phyloP scores from a whole-genome alignment of 2,888 invertebrate genomes.

The Lasioglossum calceatum region DNA sequence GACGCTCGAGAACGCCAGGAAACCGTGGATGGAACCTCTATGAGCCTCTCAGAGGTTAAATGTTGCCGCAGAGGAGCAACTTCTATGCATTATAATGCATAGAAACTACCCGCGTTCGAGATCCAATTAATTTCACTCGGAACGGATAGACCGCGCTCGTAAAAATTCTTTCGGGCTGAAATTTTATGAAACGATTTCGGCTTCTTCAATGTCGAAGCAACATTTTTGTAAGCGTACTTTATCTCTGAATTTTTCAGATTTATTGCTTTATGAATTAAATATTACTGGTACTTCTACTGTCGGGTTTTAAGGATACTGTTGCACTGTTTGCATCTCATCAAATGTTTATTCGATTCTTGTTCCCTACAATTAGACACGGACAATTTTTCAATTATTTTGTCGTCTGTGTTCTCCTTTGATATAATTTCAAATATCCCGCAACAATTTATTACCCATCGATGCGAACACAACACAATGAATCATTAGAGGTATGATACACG shows the following conservation, averaged over 20 bases:
- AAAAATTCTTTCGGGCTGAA: neutral
- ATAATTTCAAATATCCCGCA: no score
- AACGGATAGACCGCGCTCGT: neutral
- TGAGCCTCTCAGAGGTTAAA: neutral
- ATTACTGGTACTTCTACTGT: neutral
- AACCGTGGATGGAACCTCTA: neutral
- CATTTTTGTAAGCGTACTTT: neutral
- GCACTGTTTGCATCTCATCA: neutral
- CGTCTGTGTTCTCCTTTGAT: neutral
- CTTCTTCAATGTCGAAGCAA: neutral
- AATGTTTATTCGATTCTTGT: no score
- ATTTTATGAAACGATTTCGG: neutral
- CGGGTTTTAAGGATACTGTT: no score
- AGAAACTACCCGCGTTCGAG: neutral
- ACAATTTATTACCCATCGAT: neutral
- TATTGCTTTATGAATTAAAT: neutral
- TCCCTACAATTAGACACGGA: neutral
- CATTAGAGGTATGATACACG: neutral
- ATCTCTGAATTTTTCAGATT: neutral
- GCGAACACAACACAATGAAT: neutral
- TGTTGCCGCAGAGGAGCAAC: neutral
- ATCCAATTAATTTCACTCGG: neutral
- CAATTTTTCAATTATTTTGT: neutral
- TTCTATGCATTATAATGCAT: neutral
- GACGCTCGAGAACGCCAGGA: neutral